Evolutionary conservation across 2,797 vertebrate species (phyloP), one percentile per base, ranked within the genome.

Genomic region (Australoheros facetus): DNA sequence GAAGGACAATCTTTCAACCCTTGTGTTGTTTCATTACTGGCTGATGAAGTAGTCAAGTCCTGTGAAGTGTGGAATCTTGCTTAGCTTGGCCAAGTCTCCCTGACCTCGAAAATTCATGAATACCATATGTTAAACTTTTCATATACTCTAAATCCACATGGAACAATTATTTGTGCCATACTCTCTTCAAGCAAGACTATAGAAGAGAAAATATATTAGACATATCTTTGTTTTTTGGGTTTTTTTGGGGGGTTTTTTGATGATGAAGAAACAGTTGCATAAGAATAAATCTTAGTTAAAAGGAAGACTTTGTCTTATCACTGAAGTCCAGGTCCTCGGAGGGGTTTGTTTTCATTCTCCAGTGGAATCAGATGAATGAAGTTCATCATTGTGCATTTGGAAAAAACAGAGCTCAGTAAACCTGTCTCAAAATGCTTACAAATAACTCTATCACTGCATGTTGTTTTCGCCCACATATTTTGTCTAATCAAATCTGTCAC

Each of bases 41-140:
- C 89, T 94, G 93, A 95, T 94, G 87, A 95, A 94, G 93, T 92
- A 86, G 87, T 91, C 87, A 75, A 88, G 88, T 85, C 80, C 59
- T 32, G 54, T 79, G 79, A 93, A 91, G 90, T 82, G 83, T 81
- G 87, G 87, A 91, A 91, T 91, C 72, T 79, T 95, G 83, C 95
- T 95, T 94, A 85, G 85, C 71, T 95, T 95, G 93, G 92, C 89
- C 79, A 60, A 85, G 82, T 74, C 42, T 79, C 60, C 34, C 57
- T 90, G 87, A 93, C 90, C 90, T 91, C 39, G 3, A 83, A 83
- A 79, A 91, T 89, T 81, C 86, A 87, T 75, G 77, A 90, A 89
- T 66, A 72, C 87, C 90, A 92, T 82, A 89, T 94, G 93, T 9
- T 87, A 91, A 91, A 94, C 80, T 80, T 89, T 92, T 87, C 86